These are phyloP conservation scores for Brachionus koreanus DNA, from an alignment of 1,140 invertebrate genomes.

Conservation along the genomic window DNA sequence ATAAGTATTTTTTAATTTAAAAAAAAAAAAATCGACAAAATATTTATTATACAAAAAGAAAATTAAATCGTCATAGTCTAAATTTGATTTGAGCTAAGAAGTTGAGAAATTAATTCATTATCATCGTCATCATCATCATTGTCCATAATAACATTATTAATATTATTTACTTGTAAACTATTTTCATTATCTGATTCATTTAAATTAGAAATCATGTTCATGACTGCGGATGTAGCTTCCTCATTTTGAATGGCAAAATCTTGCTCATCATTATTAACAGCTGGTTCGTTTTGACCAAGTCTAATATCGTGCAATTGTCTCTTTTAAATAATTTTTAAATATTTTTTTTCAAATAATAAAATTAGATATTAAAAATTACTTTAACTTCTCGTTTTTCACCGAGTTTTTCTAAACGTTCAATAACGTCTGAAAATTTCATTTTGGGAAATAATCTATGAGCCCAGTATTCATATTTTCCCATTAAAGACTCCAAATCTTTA, in stretches of 20 bases:
- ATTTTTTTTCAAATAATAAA: neutral
- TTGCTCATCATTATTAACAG: neutral
- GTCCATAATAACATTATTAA: neutral
- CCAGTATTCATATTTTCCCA: constrained; percentile 85
- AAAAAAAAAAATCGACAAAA: neutral
- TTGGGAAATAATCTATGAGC: constrained; percentile 81
- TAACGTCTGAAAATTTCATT: constrained; percentile 76
- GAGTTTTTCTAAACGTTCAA: constrained; percentile 74
- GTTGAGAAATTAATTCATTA: constrained; percentile 6
- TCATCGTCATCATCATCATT: neutral
- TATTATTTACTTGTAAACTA: neutral
- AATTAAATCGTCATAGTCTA: neutral
- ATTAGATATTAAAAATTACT: constrained; percentile 46
- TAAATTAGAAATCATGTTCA: constrained; percentile 33
- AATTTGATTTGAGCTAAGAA: constrained; percentile 1
- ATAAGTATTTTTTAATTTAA: too few relatives aligned
- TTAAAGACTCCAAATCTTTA: constrained; percentile 72
- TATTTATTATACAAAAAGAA: neutral
- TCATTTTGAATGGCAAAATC: neutral
- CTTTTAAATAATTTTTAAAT: neutral
- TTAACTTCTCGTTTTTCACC: constrained; percentile 62
- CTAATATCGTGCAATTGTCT: neutral
- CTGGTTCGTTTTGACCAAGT: neutral
- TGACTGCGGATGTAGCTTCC: neutral
- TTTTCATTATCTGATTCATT: constrained; percentile 17